Percentiles rank a stretch among this genome's conserved stretches.
Evolutionary conservation across 2,797 vertebrate species (phyloP).

Genomic region (Argyrosomus regius): DNA sequence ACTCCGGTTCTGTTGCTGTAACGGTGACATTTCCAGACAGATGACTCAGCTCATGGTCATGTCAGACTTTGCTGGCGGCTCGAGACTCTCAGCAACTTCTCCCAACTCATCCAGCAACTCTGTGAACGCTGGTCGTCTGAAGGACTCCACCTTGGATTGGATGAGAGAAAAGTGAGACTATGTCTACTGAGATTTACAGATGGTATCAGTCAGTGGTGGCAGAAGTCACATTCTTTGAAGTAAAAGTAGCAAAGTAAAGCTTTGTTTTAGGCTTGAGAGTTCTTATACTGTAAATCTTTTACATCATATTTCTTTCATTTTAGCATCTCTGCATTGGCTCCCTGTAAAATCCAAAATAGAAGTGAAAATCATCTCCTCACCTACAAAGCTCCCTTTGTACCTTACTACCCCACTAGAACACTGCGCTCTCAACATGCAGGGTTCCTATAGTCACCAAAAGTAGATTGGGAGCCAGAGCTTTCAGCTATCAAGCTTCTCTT

Average conservation of each 20-base stretch:
- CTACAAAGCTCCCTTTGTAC: no score
- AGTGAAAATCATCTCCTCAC: no score
- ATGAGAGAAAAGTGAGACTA: not conserved
- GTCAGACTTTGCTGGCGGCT: conserved; percentile 72
- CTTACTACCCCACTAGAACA: no score
- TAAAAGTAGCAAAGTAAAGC: not conserved
- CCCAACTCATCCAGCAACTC: conserved; percentile 90
- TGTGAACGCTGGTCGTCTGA: conserved; percentile 88
- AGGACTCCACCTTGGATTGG: conserved; percentile 86
- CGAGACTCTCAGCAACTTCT: conserved; percentile 85
- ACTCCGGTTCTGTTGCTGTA: conserved; percentile 6
- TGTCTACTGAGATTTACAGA: not conserved
- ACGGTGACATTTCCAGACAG: not conserved
- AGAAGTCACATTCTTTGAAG: not conserved
- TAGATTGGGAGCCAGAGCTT: no score
- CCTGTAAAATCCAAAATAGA: no score
- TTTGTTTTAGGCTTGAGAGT: no score
- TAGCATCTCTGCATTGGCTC: no score
- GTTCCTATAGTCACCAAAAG: no score
- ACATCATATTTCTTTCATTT: no score
- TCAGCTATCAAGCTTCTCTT: no score
- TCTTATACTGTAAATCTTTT: no score
- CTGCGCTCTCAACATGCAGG: no score
- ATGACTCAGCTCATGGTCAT: conserved; percentile 75
- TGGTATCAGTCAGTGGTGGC: not conserved